A percentile compares a stretch with the other conserved stretches of the same genome.
phyloP scores from a whole-genome alignment of 2,797 vertebrate genomes.

The Chrosomus eos region DNA sequence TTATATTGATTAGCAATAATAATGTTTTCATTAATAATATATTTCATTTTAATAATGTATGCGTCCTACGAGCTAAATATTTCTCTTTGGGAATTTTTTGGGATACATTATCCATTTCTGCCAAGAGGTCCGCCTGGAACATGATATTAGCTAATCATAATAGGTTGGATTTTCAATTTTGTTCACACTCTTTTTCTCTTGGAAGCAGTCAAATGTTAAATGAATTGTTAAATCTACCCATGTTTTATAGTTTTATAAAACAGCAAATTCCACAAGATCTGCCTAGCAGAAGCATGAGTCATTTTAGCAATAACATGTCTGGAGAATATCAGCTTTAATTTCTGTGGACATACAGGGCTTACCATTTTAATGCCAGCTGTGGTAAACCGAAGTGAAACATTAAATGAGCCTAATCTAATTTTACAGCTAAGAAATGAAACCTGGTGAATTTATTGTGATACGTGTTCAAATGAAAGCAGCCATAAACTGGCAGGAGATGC shows the following conservation, averaged over 20 bases:
- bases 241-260: slow-evolving; percentile 28
- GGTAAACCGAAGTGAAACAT: slow-evolving; percentile 67
- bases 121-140: slow-evolving; percentile 48
- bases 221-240: slow-evolving; percentile 53
- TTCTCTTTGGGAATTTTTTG: slow-evolving; percentile 14
- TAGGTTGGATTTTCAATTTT: slow-evolving; percentile 63
- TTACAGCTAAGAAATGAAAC: slow-evolving; percentile 59
- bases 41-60: background rate
- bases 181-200: slow-evolving; percentile 33
- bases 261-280: background rate
- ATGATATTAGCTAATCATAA: slow-evolving; percentile 59
- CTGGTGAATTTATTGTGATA: slow-evolving; percentile 60
- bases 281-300: slow-evolving; percentile 1
- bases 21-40: background rate
- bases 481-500: slow-evolving; percentile 50
- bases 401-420: slow-evolving; percentile 69
- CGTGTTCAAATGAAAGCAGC: slow-evolving; percentile 63
- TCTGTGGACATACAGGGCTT: slow-evolving; percentile 62
- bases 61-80: background rate
- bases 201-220: slow-evolving; percentile 63
- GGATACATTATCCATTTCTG: slow-evolving; percentile 54
- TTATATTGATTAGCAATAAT: background rate
- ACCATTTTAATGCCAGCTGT: slow-evolving; percentile 64
- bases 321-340: slow-evolving; percentile 45
- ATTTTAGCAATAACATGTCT: slow-evolving; percentile 4